A percentile compares a stretch with the other conserved stretches of the same genome.
Conservation (phyloP, 2,797 vertebrate genomes). For the Notoglanidium macrostoma region DNA sequence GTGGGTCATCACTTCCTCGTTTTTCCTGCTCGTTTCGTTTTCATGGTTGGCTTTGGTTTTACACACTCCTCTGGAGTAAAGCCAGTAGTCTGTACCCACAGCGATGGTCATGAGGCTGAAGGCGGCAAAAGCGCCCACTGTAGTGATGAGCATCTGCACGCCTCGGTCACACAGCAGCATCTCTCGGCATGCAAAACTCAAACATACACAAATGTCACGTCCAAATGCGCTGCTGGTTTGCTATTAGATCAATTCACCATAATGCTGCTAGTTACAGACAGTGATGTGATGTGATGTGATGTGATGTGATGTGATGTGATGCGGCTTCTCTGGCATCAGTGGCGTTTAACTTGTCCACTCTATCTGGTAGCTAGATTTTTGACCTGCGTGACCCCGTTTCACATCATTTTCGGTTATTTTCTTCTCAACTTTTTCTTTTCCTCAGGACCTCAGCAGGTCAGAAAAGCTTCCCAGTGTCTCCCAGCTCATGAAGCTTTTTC, state of each 20-base stretch:
- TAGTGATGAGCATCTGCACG: slow-evolving; percentile 97
- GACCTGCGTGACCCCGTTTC: not conserved
- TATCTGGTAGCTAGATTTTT: not conserved
- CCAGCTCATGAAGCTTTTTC: not conserved
- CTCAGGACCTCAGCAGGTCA: not conserved
- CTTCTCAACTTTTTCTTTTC: not conserved
- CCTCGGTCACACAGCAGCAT: slow-evolving; percentile 98
- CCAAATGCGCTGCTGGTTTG: slow-evolving; percentile 4
- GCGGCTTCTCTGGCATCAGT: slow-evolving; percentile 8
- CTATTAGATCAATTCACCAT: slow-evolving; percentile 20
- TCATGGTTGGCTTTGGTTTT: slow-evolving; percentile 88
- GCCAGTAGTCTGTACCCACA: slow-evolving; percentile 98
- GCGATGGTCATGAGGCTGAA: slow-evolving; percentile 99
- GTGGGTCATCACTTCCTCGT: slow-evolving; percentile 99
- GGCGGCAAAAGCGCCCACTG: slow-evolving; percentile 96
- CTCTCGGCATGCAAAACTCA: slow-evolving; percentile 81
- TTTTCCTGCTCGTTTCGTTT: slow-evolving; percentile 98
- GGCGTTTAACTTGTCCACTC: not conserved
- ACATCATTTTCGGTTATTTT: not conserved
- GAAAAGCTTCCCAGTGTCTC: not conserved
- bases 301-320: slow-evolving; percentile 7
- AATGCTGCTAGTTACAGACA: not conserved
- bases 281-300: not conserved
- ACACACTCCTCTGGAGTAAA: slow-evolving; percentile 96
- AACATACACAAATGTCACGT: slow-evolving; percentile 49